Conservation (phyloP, 2,797 vertebrate species). For the Karalla daura region DNA sequence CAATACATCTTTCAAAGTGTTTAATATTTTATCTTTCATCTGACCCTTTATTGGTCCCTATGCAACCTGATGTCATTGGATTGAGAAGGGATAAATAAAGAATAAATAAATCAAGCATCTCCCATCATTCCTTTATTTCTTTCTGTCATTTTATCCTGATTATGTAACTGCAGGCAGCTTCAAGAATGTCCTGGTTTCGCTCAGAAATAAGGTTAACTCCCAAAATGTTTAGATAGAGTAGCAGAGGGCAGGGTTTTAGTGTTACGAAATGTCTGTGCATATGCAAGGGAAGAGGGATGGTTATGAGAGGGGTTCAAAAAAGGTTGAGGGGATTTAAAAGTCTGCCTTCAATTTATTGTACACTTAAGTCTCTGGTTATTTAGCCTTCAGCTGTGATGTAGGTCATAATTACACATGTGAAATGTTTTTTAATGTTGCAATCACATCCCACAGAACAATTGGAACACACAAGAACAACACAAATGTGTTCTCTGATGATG, state of each 20-base stretch:
- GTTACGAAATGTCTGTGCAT: conserved; percentile 32
- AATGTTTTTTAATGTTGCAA: too few species aligned
- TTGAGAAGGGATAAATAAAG: conserved; percentile 26
- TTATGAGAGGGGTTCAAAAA: neutral
- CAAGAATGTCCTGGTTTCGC: conserved; percentile 74
- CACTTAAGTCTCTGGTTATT: neutral
- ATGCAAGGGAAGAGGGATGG: neutral
- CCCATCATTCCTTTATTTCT: conserved; percentile 24
- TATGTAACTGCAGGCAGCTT: conserved; percentile 35
- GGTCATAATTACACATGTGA: too few species aligned
- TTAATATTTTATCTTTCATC: neutral
- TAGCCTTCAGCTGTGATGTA: neutral
- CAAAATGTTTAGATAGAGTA: conserved; percentile 46
- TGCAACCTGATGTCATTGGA: conserved; percentile 2
- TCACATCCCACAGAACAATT: neutral
- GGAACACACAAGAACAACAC: too few species aligned
- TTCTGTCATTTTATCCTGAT: neutral
- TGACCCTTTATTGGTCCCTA: neutral
- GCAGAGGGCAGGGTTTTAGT: conserved; percentile 45
- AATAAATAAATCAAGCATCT: conserved; percentile 47
- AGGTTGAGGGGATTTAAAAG: neutral
- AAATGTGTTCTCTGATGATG: neutral
- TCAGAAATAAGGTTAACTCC: conserved; percentile 48
- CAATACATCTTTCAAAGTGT: conserved; percentile 1
- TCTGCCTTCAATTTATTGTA: neutral